Evolutionary conservation across 2,888 invertebrate genomes (phyloP), one percentile per base, ranked within the genome.

Genomic region (Elegia similella): DNA sequence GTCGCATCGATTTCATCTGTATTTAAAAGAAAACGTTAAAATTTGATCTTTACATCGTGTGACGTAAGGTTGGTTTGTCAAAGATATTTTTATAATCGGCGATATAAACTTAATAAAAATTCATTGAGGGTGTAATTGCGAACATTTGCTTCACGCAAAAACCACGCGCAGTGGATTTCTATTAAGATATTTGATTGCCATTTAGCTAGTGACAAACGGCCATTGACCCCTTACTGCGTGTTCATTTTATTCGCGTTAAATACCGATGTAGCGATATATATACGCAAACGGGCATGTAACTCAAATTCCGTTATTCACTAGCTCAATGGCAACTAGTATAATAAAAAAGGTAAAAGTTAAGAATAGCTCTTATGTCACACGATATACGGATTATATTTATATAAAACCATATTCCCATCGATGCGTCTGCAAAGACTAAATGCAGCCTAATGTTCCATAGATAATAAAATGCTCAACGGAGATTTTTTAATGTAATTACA

Each of bases 381-480:
- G 38, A 38, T 12, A 12, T 38, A 38, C 10, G n/a, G 38, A 12
- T 12, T 38, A 38, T 38, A 38, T 38, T n/a, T 6, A 0, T 12
- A n/a, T 38, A 38, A 32, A 32, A 38, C 6, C 38, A 12, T 12
- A 23, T 23, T 3, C 2, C 23, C 5, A 23, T 23, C 23, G 23
- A 23, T 23, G 38, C 38, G 38, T 12, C 12, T 48, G 48, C 48
- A 32, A 48, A 48, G 48, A 32, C 32, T 7, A 48, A 52, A 52
- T 44, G 23, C 29, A 43, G 43, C 53, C 43, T 43, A 53, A 53
- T 13, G 42, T 43, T 43, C 30, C 43, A 43, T 54, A 47, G 42
- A 54, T 48, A 38, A 29, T 32, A 10, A 42, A 57, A 53, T 53
- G 58, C 58, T 58, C 58, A 58, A 58, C 17, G 38, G 55, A 55